Evolutionary conservation across 2,797 vertebrate genomes (phyloP).

Genomic region (Columba guinea): DNA sequence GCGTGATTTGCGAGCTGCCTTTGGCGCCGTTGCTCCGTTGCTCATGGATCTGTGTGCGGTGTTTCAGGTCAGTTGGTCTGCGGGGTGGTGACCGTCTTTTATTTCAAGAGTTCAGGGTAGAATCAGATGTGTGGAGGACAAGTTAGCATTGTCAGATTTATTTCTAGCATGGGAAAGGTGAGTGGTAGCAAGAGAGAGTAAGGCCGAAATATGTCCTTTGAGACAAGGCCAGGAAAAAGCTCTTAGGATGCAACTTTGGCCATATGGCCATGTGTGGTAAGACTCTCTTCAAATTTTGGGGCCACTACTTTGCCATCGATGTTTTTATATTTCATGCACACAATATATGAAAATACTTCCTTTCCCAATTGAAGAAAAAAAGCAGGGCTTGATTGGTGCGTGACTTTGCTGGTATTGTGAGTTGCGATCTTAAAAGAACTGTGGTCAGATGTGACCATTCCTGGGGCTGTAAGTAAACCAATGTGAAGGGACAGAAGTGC

Average conservation of each 20-base stretch:
- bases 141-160: background rate
- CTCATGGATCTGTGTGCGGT: background rate
- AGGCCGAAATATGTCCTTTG: background rate
- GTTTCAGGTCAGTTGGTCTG: background rate
- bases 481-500: background rate
- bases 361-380: background rate
- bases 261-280: background rate
- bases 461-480: background rate
- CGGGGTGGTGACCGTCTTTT: background rate
- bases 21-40: background rate
- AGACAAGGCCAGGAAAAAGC: background rate
- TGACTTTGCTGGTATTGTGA: background rate
- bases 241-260: background rate
- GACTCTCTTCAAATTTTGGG: background rate
- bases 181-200: background rate
- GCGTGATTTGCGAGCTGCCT: conserved; percentile 25
- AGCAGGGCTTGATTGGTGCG: background rate
- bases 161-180: background rate
- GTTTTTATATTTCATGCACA: background rate
- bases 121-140: background rate
- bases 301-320: background rate
- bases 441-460: background rate
- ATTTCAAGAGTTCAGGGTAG: conserved; percentile 4
- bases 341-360: background rate
- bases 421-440: background rate